phyloP scores from a whole-genome alignment of 2,113 vertebrate genomes.

The Maccullochella peelii region DNA sequence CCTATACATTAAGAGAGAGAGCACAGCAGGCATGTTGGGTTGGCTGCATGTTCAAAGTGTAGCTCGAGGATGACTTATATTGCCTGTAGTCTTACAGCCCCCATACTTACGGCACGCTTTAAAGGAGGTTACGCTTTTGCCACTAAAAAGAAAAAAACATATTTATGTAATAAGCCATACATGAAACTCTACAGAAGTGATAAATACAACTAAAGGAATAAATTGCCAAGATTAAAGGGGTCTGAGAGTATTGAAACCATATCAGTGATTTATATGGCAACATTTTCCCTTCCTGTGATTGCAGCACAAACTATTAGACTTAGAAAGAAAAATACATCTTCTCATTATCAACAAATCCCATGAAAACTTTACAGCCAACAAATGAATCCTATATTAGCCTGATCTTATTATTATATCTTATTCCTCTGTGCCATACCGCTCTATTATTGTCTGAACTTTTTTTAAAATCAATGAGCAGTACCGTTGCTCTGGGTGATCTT shows the following conservation, averaged over 20 bases:
- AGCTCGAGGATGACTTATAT: constrained; percentile 46
- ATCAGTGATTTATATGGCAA: neutral
- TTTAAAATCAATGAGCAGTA: too few species aligned
- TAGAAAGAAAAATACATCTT: neutral
- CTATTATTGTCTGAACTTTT: neutral
- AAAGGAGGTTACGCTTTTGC: neutral
- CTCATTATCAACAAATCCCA: neutral
- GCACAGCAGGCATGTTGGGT: constrained; percentile 13
- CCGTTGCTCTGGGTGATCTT: too few species aligned
- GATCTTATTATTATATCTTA: neutral
- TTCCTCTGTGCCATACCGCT: neutral
- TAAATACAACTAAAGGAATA: neutral
- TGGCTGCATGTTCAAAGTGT: constrained; percentile 65
- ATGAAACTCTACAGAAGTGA: neutral
- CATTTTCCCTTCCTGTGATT: neutral
- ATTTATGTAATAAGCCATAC: neutral
- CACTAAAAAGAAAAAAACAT: neutral
- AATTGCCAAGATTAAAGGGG: neutral
- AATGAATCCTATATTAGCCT: neutral
- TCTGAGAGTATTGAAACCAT: neutral
- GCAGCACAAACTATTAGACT: neutral
- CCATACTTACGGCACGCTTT: constrained; percentile 8
- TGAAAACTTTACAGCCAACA: neutral
- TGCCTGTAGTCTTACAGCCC: constrained; percentile 47
- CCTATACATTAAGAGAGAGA: constrained; percentile 34